These are phyloP conservation scores for Stratiomys singularior DNA, from an alignment of 2,888 invertebrate genomes.

Conservation along the genomic window DNA sequence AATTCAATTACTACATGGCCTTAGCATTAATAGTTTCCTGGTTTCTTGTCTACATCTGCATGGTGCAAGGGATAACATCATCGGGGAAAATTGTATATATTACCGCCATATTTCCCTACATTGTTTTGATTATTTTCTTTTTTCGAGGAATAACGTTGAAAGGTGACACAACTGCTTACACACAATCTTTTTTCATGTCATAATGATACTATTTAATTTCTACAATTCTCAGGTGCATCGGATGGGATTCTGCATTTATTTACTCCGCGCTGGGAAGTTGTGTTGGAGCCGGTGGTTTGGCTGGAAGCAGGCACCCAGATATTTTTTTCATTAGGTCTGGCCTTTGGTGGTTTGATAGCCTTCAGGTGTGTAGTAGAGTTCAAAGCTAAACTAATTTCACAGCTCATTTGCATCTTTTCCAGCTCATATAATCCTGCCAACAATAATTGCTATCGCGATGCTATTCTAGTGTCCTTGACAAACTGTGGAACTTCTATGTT, in stretches of 20 bases:
- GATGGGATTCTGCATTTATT: constrained; percentile 90
- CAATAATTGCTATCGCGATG: constrained; percentile 95
- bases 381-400: too few species aligned
- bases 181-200: too few species aligned
- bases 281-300: constrained; percentile 96
- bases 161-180: constrained; percentile 67
- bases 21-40: constrained; percentile 88
- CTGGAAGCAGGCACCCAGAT: constrained; percentile 97
- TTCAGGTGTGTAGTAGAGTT: constrained; percentile 74
- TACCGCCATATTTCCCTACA: constrained; percentile 96
- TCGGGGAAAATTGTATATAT: constrained; percentile 97
- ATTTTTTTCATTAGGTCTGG: constrained; percentile 94
- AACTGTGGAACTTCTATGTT: constrained; percentile 97
- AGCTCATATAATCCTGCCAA: constrained; percentile 94
- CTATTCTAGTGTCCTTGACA: constrained; percentile 89
- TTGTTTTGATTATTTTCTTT: constrained; percentile 95
- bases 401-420: constrained; percentile 12
- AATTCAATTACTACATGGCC: constrained; percentile 93
- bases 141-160: constrained; percentile 91
- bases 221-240: constrained; percentile 60
- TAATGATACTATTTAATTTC: too few species aligned
- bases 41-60: constrained; percentile 94
- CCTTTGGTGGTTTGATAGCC: constrained; percentile 95
- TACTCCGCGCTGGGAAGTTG: constrained; percentile 91
- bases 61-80: constrained; percentile 97